Conservation (phyloP, 1,140 invertebrate genomes). For the Drosophila arizonae region DNA sequence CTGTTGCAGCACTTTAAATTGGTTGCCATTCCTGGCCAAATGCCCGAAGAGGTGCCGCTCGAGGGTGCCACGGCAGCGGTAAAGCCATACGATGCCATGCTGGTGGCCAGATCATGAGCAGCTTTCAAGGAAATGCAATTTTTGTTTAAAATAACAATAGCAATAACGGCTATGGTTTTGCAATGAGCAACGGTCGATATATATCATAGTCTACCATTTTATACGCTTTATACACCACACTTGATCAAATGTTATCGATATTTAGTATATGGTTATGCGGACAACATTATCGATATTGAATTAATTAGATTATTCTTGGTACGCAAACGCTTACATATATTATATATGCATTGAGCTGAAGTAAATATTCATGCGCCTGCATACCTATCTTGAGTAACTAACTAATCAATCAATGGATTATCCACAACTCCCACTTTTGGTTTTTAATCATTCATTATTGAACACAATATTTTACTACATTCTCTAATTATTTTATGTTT, state of each 20-base stretch:
- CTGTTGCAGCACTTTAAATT: constrained; percentile 91
- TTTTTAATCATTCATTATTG: constrained; percentile 25
- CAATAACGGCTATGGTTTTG: neutral
- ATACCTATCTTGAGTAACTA: neutral
- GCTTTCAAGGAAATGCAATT: neutral
- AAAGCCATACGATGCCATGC: constrained; percentile 87
- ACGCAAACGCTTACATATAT: neutral
- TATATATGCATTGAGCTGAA: neutral
- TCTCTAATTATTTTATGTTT: constrained; percentile 59
- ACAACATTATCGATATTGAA: neutral
- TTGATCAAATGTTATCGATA: no score
- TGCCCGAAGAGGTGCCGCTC: constrained; percentile 86
- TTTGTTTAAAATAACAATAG: no score
- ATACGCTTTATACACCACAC: neutral
- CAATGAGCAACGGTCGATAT: neutral
- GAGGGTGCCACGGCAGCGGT: constrained; percentile 90
- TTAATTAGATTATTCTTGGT: neutral
- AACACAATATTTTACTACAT: constrained; percentile 54
- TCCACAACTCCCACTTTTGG: constrained; percentile 26
- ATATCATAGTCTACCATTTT: neutral
- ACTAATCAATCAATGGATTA: constrained; percentile 1
- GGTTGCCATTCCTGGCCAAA: constrained; percentile 85
- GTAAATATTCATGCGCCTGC: neutral
- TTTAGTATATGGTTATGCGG: neutral
- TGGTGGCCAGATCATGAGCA: constrained; percentile 77